Evolutionary conservation across 2,113 vertebrate species (phyloP).

Genomic region (Melanostigma gelatinosum): DNA sequence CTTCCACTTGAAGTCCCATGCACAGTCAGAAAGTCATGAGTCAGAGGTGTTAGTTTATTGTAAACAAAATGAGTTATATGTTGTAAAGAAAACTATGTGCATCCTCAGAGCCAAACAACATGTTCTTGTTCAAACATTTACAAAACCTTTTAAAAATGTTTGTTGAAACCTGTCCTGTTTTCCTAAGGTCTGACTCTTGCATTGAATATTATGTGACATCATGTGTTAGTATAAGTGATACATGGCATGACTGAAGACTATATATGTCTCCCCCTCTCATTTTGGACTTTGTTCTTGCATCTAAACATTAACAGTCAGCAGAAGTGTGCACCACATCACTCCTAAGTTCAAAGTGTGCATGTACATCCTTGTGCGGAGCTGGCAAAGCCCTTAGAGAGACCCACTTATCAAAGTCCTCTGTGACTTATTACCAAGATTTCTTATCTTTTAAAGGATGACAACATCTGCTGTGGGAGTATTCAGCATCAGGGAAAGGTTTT

Average conservation of each 20-base stretch:
- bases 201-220: neutral
- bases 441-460: slow-evolving; percentile 14
- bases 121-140: neutral
- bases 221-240: neutral
- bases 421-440: slow-evolving; percentile 1
- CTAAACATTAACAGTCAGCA: neutral
- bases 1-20: neutral
- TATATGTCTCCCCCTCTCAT: neutral
- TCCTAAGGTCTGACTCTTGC: no score
- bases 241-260: neutral
- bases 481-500: slow-evolving; percentile 18
- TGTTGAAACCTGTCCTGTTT: neutral
- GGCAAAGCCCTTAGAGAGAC: neutral
- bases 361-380: neutral
- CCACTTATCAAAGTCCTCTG: neutral
- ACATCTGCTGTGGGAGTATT: slow-evolving; percentile 50
- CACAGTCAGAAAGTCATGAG: neutral
- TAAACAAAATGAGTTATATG: neutral
- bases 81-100: neutral
- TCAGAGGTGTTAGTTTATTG: neutral
- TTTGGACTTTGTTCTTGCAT: neutral
- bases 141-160: neutral
- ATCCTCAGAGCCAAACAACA: neutral
- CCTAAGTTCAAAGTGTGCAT: neutral
- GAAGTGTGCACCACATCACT: neutral